Percentiles rank a stretch among this genome's conserved stretches.
These are phyloP conservation scores for Dissostichus mawsoni DNA, from an alignment of 2,113 vertebrate species.

Conservation along the genomic window DNA sequence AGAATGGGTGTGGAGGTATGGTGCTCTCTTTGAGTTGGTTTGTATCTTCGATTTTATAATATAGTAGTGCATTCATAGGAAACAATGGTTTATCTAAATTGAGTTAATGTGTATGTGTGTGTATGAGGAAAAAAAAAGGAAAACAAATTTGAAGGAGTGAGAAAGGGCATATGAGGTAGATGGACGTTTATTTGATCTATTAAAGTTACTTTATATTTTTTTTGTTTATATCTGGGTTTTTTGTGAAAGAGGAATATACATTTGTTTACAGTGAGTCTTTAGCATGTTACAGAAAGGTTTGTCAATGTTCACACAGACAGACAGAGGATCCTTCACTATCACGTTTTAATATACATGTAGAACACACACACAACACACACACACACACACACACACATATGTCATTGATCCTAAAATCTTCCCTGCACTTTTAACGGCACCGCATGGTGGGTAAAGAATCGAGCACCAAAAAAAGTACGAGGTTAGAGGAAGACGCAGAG, in stretches of 20 bases:
- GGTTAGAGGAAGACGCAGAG: constrained; percentile 56
- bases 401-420: constrained; percentile 47
- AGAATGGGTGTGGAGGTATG: constrained; percentile 11
- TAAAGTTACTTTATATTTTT: background rate
- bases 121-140: background rate
- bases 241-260: background rate
- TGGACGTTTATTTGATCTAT: constrained; percentile 37
- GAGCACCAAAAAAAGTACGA: constrained; percentile 58
- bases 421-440: constrained; percentile 46
- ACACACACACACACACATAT: constrained; percentile 25
- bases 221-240: background rate
- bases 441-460: constrained; percentile 28
- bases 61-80: constrained; percentile 12
- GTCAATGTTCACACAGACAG: constrained; percentile 11
- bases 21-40: constrained; percentile 16
- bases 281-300: background rate
- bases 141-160: constrained; percentile 14
- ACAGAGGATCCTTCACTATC: constrained; percentile 11
- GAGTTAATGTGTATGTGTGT: background rate
- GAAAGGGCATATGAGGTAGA: background rate
- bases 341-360: too few relatives aligned
- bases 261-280: background rate
- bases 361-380: constrained; percentile 24
- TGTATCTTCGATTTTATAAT: constrained; percentile 40
- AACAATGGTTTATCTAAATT: background rate